These are phyloP conservation scores for Grallaria varia DNA, from an alignment of 2,113 vertebrate species.

Conservation along the genomic window DNA sequence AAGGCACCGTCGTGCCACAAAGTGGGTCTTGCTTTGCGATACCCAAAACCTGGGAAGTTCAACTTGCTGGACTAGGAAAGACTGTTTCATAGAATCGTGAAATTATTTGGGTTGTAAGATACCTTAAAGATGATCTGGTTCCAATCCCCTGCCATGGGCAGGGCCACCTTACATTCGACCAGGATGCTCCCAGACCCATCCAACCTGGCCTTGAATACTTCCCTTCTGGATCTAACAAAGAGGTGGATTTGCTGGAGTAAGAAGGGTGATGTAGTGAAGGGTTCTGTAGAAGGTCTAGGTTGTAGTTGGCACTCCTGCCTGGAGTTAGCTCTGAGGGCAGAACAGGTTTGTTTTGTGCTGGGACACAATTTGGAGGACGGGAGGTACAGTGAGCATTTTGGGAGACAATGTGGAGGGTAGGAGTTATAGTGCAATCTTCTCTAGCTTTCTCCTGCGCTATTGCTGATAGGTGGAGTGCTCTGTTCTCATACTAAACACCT, in stretches of 20 bases:
- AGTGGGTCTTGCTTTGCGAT: background rate
- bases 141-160: background rate
- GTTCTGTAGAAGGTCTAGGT: background rate
- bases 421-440: background rate
- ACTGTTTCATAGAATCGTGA: too few relatives aligned
- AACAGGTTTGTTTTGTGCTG: background rate
- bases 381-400: background rate
- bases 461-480: background rate
- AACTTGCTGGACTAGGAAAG: background rate
- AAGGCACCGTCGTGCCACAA: background rate
- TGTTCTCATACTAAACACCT: background rate
- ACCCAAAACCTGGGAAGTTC: background rate
- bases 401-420: background rate
- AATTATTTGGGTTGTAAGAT: background rate
- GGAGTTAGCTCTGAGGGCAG: background rate
- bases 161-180: background rate
- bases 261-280: background rate
- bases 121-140: background rate
- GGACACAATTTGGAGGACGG: fast-evolving
- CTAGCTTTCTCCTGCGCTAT: background rate
- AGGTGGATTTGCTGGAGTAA: background rate
- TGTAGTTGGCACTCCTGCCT: background rate
- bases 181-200: background rate
- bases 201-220: background rate
- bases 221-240: background rate